Evolutionary conservation across 2,888 invertebrate genomes (phyloP), one percentile per base, ranked within the genome.

Genomic region (Coenonympha glycerion): DNA sequence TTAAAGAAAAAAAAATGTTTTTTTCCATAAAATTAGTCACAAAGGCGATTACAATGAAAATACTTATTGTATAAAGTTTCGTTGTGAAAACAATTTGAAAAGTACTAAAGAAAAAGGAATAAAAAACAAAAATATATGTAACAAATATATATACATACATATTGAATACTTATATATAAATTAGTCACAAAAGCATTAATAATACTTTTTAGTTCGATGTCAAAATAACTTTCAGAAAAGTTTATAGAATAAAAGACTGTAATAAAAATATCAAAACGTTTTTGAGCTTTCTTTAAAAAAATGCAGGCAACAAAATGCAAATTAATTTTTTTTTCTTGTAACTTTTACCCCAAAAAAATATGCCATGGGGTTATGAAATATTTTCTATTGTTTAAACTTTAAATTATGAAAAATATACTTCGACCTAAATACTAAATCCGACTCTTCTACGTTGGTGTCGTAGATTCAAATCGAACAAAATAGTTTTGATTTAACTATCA

Each of bases 401-500:
- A n/a, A n/a, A 31, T 21, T 31, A 31, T 49, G 52, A 53, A 53
- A 49, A 53, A 53, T 53, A 53, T 49, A 49, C 21, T 52, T n/a
- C 34, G 33, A 47, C 28, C 47, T 53, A 53, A 11, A 15, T 19
- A 39, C 50, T 54, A 54, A 51, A 39, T 51, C 39, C 51, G 22
- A 50, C 47, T n/a, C 11, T 6, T 18, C 42, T 15, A 24, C 6
- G 9, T 13, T 11, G 22, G 18, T 15, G 8, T 28, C 26, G 19
- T 22, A 19, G 11, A 19, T 48, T 41, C 33, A 33, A 41, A 34
- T 15, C 18, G 13, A 41, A 11, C 9, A 19, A 19, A 44, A 39
- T 13, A 15, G 13, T 3, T 8, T 15, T 15, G 8, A 8, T 26
- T 3, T n/a, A 6, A n/a, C 8, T 11, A 13, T 6, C 9, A 37